Evolutionary conservation across 2,797 vertebrate genomes (phyloP), one percentile per base, ranked within the genome.

Genomic region (Lepilemur ruficaudatus): DNA sequence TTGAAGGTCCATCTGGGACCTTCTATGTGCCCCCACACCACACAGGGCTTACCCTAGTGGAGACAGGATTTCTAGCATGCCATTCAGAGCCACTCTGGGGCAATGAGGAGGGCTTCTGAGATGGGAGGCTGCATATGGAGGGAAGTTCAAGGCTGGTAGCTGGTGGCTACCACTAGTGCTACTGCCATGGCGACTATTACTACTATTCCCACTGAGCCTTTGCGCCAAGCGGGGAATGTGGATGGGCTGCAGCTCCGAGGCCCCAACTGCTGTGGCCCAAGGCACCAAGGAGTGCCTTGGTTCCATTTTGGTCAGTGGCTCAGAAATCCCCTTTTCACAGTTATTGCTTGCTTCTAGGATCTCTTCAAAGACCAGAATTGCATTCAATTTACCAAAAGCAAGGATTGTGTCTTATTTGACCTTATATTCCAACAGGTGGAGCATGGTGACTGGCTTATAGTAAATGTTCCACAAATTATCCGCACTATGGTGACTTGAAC

Each of bases 371-470:
- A 61, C 22, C 38, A 94, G 55, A 79, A 76, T 11, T 28, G 52
- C 15, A 72, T 75, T 80, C 50, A 55, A 67, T 76, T 86, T 76
- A n/a, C 32, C 78, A 63, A 76, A 93, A 38, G 48, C 59, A 41
- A 84, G 32, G 65, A 41, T 28, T 61, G 9, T 41, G 28, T 80
- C 78, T 43, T 76, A 35, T n/a, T 73, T 94, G 85, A 83, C 48
- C 38, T 55, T 61, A 38, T 70, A 57, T 88, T 84, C 78, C 89
- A 93, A 96, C 46, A 94, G 89, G 57, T 87, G 84, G 94, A 95
- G 91, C 69, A 61, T 63, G 41, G 57, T 17, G 50, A 97, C 61
- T 61, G 67, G 79, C 55, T 86, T 55, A 67, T 5, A 28, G 32
- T 59, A 73, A 38, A 30, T 32, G 23, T 43, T 73, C 46, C 30